These are phyloP conservation scores for Steinernema carpocapsae DNA, from an alignment of 2,888 invertebrate genomes.

Conservation along the genomic window DNA sequence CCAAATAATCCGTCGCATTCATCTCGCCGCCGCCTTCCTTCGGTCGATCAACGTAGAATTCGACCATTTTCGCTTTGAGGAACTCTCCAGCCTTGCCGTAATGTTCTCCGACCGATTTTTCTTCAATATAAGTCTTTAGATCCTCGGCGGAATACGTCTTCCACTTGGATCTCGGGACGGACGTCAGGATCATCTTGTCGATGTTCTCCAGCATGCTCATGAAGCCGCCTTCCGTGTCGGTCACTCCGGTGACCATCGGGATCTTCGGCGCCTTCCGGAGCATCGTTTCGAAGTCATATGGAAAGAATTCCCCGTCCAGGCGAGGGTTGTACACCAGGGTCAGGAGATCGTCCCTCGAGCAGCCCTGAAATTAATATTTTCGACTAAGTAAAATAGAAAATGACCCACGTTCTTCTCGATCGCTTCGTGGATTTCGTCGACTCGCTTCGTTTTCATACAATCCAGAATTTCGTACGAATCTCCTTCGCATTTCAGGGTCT, in stretches of 20 bases:
- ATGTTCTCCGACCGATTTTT: conserved; percentile 38
- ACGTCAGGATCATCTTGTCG: background rate
- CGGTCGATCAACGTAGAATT: conserved; percentile 45
- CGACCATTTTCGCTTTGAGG: conserved; percentile 34
- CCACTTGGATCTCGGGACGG: conserved; percentile 39
- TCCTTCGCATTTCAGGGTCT: conserved; percentile 46
- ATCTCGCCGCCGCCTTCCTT: conserved; percentile 14
- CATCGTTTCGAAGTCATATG: conserved; percentile 38
- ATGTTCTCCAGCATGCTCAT: conserved; percentile 40
- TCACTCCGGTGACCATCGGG: conserved; percentile 45
- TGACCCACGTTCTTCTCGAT: conserved; percentile 39
- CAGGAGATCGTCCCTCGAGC: conserved; percentile 39
- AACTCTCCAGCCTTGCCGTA: conserved; percentile 41
- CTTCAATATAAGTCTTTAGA: conserved; percentile 41
- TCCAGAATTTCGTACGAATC: conserved; percentile 35
- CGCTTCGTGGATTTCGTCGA: conserved; percentile 47
- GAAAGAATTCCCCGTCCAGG: conserved; percentile 49
- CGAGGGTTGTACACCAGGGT: conserved; percentile 44
- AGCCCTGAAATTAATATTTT: conserved; percentile 8
- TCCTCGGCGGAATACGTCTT: conserved; percentile 41
- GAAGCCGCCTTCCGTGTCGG: conserved; percentile 44
- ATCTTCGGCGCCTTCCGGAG: conserved; percentile 43
- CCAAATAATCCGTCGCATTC: conserved; percentile 34
- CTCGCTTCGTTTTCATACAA: conserved; percentile 50
- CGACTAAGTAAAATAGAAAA: background rate